Evolutionary conservation across 2,113 vertebrate species (phyloP), one percentile per base, ranked within the genome.

Genomic region (Callorhinus ursinus): DNA sequence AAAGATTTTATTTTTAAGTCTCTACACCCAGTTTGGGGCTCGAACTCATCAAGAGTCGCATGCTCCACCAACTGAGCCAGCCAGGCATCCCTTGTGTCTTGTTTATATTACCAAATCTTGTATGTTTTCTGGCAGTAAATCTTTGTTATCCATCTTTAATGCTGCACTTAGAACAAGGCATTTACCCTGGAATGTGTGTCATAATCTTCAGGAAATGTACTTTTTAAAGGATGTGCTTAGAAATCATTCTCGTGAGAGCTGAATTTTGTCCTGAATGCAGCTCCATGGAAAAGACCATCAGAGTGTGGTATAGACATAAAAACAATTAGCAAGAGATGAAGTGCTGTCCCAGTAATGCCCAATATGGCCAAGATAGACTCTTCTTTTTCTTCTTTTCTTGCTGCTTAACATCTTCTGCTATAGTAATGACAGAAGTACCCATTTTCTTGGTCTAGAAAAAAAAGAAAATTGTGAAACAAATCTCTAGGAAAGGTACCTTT

Each of bases 241-340:
- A 96, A 98, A 93, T 97, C 82, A 80, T 98, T 95, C 89, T 98
- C 97, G 84, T 81, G 83, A 86, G 95, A 19, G 2, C 92, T 95
- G 89, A 33, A 74, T 95, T 98, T 95, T 97, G 55, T 95, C 97
- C 61, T 77, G 65, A 96, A 59, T 92, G 90, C 91, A 90, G 0
- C 0, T 87, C 31, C 72, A 90, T 97, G 86, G 95, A 93, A 98
- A 96, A 97, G 57, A 86, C 93, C 84, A 80, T 99, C 99, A 99
- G 98, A 99, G 97, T 65, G 99, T 99, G 79, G 99, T 99, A 96
- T 99, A 99, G 97, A 99, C 99, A 97, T 99, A 99, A 99, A 99
- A 96, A 99, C 98, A 15, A 99, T 99, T 96, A 99, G 99, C 94
- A 99, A 99, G 65, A 99, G 99, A 98, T 99, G 99, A 42, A 99